Conservation (phyloP, 2,797 vertebrate species). For the Tragopan temminckii region DNA sequence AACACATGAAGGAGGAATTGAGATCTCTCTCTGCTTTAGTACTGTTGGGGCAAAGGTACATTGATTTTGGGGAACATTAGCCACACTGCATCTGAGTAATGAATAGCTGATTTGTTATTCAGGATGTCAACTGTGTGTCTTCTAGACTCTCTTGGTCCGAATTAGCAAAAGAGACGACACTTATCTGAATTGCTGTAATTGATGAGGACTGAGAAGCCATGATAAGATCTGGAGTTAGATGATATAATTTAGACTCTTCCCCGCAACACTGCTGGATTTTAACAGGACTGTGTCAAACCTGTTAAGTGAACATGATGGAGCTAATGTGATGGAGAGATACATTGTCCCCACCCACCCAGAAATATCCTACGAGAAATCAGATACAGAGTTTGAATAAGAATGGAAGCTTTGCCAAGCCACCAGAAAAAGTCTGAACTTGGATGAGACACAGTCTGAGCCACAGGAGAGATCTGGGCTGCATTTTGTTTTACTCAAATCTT, state of each 20-base stretch:
- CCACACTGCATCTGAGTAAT: background rate
- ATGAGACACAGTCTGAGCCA: background rate
- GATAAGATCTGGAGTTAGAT: background rate
- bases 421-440: background rate
- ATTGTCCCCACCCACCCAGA: background rate
- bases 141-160: conserved; percentile 34
- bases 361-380: background rate
- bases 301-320: background rate
- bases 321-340: background rate
- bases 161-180: conserved; percentile 10
- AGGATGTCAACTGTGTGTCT: background rate
- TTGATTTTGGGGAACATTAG: background rate
- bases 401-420: background rate
- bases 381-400: background rate
- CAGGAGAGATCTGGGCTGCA: background rate
- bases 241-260: background rate
- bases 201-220: background rate
- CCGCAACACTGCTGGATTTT: background rate
- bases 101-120: background rate
- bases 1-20: background rate
- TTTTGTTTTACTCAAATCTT: background rate
- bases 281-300: conserved; percentile 3
- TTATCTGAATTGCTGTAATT: background rate
- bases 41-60: background rate
- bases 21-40: background rate